Evolutionary conservation across 2,113 vertebrate genomes (phyloP).

Genomic region (Rhinoderma darwinii): DNA sequence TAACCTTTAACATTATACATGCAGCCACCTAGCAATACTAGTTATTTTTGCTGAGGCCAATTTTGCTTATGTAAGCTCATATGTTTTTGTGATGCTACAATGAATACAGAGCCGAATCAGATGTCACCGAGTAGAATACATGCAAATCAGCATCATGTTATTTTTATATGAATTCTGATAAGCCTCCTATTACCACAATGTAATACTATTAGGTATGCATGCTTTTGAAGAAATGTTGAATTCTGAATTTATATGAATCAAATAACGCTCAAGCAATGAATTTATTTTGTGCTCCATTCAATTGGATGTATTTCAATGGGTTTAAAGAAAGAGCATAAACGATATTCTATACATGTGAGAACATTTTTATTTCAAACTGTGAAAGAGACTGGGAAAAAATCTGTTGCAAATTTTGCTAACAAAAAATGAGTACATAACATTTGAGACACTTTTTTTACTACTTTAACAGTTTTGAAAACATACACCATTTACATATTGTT

Average conservation of each 20-base stretch:
- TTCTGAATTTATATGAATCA: not conserved
- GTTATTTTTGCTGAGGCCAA: not conserved
- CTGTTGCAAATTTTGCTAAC: too few species aligned
- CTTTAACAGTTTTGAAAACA: too few species aligned
- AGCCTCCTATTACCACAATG: not conserved
- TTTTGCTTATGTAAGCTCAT: not conserved
- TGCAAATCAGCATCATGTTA: conserved; percentile 9
- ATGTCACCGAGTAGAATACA: not conserved
- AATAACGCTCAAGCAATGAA: not conserved
- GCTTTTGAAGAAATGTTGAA: not conserved
- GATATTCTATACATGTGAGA: too few species aligned
- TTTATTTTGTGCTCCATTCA: too few species aligned
- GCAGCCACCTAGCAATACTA: not conserved
- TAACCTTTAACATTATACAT: not conserved
- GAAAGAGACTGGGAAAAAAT: too few species aligned
- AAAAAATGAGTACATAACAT: too few species aligned
- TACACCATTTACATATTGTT: too few species aligned
- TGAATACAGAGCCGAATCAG: not conserved
- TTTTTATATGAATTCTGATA: not conserved
- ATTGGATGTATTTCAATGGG: too few species aligned
- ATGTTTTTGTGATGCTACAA: not conserved
- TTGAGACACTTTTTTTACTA: too few species aligned
- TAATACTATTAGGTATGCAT: not conserved
- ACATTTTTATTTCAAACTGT: too few species aligned
- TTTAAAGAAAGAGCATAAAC: too few species aligned